Base-by-base conservation (phyloP, 2,113 vertebrate species). In the Cisticola juncidis region DNA sequence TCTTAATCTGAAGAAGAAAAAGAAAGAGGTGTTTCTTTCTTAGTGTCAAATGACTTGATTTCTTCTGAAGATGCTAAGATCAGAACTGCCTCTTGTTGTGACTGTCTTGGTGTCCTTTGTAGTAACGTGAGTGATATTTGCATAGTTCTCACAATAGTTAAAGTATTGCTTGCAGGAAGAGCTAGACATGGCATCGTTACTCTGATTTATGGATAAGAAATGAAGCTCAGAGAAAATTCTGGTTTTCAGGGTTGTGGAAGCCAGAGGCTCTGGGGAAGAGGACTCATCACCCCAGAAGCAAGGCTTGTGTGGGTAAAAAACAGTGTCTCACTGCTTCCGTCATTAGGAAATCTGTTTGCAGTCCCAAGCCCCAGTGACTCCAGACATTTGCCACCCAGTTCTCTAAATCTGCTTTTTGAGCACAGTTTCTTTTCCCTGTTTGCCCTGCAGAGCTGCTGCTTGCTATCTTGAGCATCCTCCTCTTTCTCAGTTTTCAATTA, bases 401-500 rank as follows among this genome's bases (percentile, higher is more conserved):
- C 51, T 44, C 33, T 68, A 73, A 51, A 74, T 56, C 60, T 78
- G 64, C 51, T 86, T 85, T 90, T 71, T 40, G 56, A 92, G 60
- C 56, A 61, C 56, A 28, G 64, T 88, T 95, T 93, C 56, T 88
- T 53, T 54, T 93, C 64, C 14, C 69, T 90, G 72, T 93, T 96
- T 94, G 77, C 91, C 60, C 91, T 90, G 64, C 44, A 81, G 82
- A 97, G 47, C 45, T 93, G 88, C 38, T 81, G 68, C 76, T 81
- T 80, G 51, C 86, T 94, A 78, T 86, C 82, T 78, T 62, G 54
- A 72, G 64, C 68, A 58, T 92, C 91, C 47, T 97, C 57, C 77
- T 92, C 76, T 56, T 81, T 81, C 72, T 92, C 91, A 93, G 86
- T 88, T 95, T 95, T 81, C 80, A 47, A 2, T 93, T 88, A 74